These are phyloP conservation scores for Eilema caniola DNA, from an alignment of 2,888 invertebrate genomes.

Conservation along the genomic window DNA sequence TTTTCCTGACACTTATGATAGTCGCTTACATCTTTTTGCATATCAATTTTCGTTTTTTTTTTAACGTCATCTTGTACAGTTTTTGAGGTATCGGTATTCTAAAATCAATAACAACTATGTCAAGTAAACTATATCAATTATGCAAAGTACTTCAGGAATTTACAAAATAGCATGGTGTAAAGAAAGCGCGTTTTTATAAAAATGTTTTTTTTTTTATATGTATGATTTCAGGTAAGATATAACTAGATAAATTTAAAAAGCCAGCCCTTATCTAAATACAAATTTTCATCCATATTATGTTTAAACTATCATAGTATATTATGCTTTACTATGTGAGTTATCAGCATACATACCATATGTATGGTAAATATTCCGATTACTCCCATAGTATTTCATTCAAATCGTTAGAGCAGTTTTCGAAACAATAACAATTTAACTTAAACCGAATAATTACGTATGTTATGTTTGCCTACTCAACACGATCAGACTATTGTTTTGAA, in stretches of 20 bases:
- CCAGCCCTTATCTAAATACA: not conserved
- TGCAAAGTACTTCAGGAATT: not conserved
- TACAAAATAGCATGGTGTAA: not conserved
- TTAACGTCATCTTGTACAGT: not conserved
- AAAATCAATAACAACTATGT: not conserved
- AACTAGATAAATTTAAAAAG: not conserved
- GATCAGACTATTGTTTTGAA: too few relatives aligned
- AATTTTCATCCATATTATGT: not conserved
- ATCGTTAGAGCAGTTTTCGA: not conserved
- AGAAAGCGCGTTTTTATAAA: not conserved
- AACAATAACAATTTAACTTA: too few relatives aligned
- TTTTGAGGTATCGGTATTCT: not conserved
- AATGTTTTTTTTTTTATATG: too few relatives aligned
- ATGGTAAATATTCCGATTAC: too few relatives aligned
- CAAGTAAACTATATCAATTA: too few relatives aligned
- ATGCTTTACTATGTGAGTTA: too few relatives aligned
- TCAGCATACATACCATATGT: too few relatives aligned
- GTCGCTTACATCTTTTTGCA: not conserved
- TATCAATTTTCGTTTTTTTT: not conserved
- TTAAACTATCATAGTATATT: too few relatives aligned
- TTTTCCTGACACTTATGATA: not conserved
- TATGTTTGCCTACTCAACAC: too few relatives aligned
- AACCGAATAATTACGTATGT: too few relatives aligned
- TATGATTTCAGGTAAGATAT: not conserved
- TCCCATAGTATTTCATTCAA: not conserved